phyloP scores from a whole-genome alignment of 2,797 vertebrate genomes.

The Glyptemys insculpta region DNA sequence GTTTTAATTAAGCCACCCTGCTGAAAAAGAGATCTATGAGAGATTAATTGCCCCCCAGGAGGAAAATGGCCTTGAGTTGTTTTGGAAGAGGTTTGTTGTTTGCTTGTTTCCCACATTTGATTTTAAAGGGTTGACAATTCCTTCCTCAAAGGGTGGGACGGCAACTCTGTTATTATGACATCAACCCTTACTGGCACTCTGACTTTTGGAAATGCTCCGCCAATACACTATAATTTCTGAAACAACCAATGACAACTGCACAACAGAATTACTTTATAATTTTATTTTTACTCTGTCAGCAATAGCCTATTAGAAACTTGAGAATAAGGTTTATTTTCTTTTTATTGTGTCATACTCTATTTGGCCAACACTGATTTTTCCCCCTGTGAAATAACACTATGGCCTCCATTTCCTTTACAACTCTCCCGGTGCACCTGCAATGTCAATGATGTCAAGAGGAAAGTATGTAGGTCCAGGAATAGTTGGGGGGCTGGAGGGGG shows the following conservation, averaged over 20 bases:
- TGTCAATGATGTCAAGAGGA: background rate
- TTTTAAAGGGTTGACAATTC: background rate
- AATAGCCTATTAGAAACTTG: background rate
- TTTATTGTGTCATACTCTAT: background rate
- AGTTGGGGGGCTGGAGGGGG: too few species aligned
- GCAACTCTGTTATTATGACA: background rate
- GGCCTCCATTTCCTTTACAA: background rate
- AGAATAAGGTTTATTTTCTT: background rate
- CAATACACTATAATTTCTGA: background rate
- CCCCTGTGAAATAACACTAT: background rate
- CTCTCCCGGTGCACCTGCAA: background rate
- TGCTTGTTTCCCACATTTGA: background rate
- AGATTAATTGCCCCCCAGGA: background rate
- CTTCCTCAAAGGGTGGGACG: background rate
- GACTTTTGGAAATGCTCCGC: background rate
- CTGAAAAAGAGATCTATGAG: background rate
- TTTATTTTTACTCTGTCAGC: background rate
- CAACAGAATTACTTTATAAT: background rate
- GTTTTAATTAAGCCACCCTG: background rate
- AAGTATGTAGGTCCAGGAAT: background rate
- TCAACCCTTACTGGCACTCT: background rate
- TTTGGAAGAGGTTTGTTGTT: background rate
- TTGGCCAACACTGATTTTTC: background rate
- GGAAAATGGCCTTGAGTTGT: background rate
- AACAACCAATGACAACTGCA: background rate